A percentile compares a stretch with the other conserved stretches of the same genome.
Conservation (phyloP, 2,888 invertebrate genomes). For the Tetropium fuscum region DNA sequence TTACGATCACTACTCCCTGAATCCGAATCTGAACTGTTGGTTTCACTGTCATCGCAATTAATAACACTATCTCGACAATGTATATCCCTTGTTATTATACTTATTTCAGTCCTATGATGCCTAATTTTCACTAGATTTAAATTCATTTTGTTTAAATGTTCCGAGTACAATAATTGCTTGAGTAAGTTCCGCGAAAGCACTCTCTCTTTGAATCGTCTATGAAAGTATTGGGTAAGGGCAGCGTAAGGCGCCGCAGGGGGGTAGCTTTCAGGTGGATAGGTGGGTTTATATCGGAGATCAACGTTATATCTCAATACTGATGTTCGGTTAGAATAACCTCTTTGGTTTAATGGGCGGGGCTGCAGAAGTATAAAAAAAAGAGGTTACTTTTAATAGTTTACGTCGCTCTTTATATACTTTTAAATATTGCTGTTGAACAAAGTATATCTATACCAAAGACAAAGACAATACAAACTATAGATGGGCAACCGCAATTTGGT, state of each 20-base stretch:
- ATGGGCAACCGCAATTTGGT: no score
- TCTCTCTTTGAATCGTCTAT: slow-evolving; percentile 79
- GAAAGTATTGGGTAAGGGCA: slow-evolving; percentile 81
- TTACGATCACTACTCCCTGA: slow-evolving; percentile 62
- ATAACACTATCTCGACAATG: slow-evolving; percentile 60
- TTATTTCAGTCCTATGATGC: slow-evolving; percentile 66
- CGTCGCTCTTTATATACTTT: no score
- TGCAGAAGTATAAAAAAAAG: slow-evolving; percentile 32
- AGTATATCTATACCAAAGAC: no score
- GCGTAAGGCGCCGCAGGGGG: slow-evolving; percentile 83
- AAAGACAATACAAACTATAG: no score
- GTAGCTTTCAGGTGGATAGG: slow-evolving; percentile 80
- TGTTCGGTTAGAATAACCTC: slow-evolving; percentile 70
- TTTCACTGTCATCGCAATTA: slow-evolving; percentile 65
- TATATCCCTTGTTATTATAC: slow-evolving; percentile 58
- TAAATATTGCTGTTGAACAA: no score
- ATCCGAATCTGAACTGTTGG: slow-evolving; percentile 64
- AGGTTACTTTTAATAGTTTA: no score
- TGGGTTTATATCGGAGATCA: slow-evolving; percentile 67
- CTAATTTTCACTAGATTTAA: slow-evolving; percentile 69
- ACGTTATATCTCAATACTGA: slow-evolving; percentile 67
- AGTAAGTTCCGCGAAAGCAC: slow-evolving; percentile 78
- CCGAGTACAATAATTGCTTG: slow-evolving; percentile 79
- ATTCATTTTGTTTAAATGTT: slow-evolving; percentile 70
- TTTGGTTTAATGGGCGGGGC: slow-evolving; percentile 63